These are phyloP conservation scores for Drosophila colorata DNA, from an alignment of 2,888 invertebrate species.

Conservation along the genomic window DNA sequence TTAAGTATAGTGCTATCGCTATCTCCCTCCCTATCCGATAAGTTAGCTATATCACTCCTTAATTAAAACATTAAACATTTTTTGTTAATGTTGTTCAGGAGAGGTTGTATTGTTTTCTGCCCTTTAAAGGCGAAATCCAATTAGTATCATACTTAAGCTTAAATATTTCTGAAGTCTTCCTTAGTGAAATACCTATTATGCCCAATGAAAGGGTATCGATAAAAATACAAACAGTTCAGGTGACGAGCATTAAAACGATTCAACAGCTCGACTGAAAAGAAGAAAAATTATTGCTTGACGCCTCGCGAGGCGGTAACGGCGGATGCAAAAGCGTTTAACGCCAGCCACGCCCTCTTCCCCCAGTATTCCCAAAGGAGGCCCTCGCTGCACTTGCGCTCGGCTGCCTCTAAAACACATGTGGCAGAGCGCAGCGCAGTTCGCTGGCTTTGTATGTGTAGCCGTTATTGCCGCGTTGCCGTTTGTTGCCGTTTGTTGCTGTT, in stretches of 20 bases:
- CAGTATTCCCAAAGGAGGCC: slow-evolving; percentile 2
- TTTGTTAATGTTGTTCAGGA: too few relatives aligned
- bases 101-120: too few relatives aligned
- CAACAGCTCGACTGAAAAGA: slow-evolving; percentile 82
- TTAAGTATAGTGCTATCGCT: too few relatives aligned
- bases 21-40: too few relatives aligned
- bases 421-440: slow-evolving; percentile 5
- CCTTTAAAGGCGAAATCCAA: too few relatives aligned
- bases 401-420: slow-evolving; percentile 57
- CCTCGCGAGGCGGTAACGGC: slow-evolving; percentile 47
- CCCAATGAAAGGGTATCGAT: slow-evolving; percentile 15
- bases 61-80: too few relatives aligned
- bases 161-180: too few relatives aligned
- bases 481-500: slow-evolving; percentile 54
- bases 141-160: too few relatives aligned
- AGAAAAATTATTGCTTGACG: slow-evolving; percentile 77
- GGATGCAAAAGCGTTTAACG: slow-evolving; percentile 70
- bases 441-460: slow-evolving; percentile 38
- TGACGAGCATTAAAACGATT: slow-evolving; percentile 84
- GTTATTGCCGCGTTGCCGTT: slow-evolving; percentile 23
- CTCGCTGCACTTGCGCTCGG: slow-evolving; percentile 57
- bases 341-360: slow-evolving; percentile 37
- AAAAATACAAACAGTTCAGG: slow-evolving; percentile 63
- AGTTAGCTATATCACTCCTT: too few relatives aligned
- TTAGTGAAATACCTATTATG: not conserved